Percentiles rank a stretch among this genome's conserved stretches.
Evolutionary conservation across 2,888 invertebrate genomes (phyloP).

Genomic region (Clunio marinus): DNA sequence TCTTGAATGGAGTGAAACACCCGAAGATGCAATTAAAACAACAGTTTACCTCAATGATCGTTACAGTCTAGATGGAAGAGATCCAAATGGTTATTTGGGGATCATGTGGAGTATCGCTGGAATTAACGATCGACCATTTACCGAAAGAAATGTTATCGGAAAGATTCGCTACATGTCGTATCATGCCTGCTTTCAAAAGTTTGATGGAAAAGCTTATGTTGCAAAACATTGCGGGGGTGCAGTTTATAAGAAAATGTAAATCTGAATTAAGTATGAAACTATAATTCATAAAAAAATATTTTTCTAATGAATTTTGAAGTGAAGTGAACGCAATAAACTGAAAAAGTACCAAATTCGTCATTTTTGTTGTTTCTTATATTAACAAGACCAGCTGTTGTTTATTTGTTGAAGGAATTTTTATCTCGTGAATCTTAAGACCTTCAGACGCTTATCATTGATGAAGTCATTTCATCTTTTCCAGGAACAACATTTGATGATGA

Average conservation of each 20-base stretch:
- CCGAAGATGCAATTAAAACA: conserved; percentile 72
- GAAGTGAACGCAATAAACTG: too few relatives aligned
- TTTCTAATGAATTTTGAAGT: too few relatives aligned
- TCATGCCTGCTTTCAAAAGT: conserved; percentile 80
- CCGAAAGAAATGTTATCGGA: conserved; percentile 78
- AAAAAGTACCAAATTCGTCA: too few relatives aligned
- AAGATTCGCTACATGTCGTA: conserved; percentile 92
- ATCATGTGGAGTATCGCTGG: conserved; percentile 95
- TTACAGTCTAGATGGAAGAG: conserved; percentile 80
- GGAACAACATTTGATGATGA: too few relatives aligned
- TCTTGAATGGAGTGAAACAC: conserved; percentile 80
- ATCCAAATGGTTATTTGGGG: conserved; percentile 88
- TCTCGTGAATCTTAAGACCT: too few relatives aligned
- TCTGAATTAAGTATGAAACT: too few relatives aligned
- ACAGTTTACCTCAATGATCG: conserved; percentile 81
- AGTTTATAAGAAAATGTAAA: conserved; percentile 51
- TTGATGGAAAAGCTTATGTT: conserved; percentile 70
- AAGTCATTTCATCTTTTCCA: too few relatives aligned
- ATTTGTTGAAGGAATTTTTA: too few relatives aligned
- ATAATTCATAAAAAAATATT: too few relatives aligned
- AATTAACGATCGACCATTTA: conserved; percentile 88
- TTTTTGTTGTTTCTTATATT: too few relatives aligned
- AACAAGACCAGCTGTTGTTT: too few relatives aligned
- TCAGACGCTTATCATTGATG: too few relatives aligned
- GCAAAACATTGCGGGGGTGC: conserved; percentile 61